Evolutionary conservation across 1,140 invertebrate species (phyloP), one percentile per base, ranked within the genome.

Genomic region (Chrysoperla carnea): DNA sequence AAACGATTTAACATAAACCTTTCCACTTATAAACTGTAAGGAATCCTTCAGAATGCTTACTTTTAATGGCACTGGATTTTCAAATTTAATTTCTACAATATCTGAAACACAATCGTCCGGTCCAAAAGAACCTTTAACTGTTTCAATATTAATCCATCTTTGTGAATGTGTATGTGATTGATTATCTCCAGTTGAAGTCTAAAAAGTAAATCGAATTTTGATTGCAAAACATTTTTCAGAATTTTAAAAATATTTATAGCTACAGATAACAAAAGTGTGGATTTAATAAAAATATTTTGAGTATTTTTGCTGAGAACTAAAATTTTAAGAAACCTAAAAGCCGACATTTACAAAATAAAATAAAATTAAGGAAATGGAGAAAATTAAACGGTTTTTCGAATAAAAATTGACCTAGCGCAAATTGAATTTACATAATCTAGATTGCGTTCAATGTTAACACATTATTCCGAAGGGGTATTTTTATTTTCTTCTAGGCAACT

Each of bases 1-100:
- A 52, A 43, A 49, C 15, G 42, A 37, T 23, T 23, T 23, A 23
- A 23, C 2, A 3, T 23, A 3, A 23, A 5, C 5, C 17, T 23
- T 23, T n/a, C n/a, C n/a, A n/a, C 17, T 23, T 3, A 23, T 23
- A 23, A n/a, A 3, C 17, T 23, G 5, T 23, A 23, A 23, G 17
- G 5, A 23, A 23, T 23, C 5, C 17, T 23, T 23, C 17, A 23
- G 17, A 23, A 46, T 40, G 49, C 41, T 57, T 59, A 82, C 81
- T 64, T 90, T 92, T 29, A 95, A 79, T 13, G 79, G 71, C 23
- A 94, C 72, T 6, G 88, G 80, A 55, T 80, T 75, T 44, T 90
- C 84, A 65, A 97, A 95, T 64, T 90, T 92, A 4, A 95, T 70
- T 60, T 94, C 87, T 1, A 80, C 77, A 45, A 91, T 76, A 51